Evolutionary conservation across 2,797 vertebrate genomes (phyloP), one percentile per base, ranked within the genome.

Genomic region (Denticeps clupeoides): DNA sequence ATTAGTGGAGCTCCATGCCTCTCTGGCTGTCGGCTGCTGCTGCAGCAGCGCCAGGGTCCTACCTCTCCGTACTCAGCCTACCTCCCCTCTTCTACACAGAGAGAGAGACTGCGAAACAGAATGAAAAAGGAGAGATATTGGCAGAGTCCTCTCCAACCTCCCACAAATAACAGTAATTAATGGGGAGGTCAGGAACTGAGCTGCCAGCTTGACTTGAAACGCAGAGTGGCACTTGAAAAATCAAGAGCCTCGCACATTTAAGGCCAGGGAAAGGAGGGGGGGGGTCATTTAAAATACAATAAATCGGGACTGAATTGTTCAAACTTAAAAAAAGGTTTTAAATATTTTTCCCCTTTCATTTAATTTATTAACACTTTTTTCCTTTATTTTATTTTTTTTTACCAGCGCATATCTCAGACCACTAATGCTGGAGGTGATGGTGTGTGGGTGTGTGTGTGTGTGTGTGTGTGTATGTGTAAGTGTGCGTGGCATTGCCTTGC

Each of bases 151-250:
- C 55, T 68, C 55, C 60, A 63, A 58, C 61, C 59, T 88, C 85
- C 83, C 87, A 89, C 90, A 92, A 91, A 93, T 89, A 93, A 89
- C 87, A 88, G 85, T 86, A 86, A 89, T 93, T 91, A 95, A 90
- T 83, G 80, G 86, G 83, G 86, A 82, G 89, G 88, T 89, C 87
- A 89, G 86, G 78, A 88, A 86, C 88, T 84, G 84, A 88, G 85
- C 85, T 81, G 83, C 84, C 84, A 87, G 86, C 86, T 88, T 89
- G 83, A 90, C 88, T 78, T 84, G 78, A 89, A 87, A 82, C 84
- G 85, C 85, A 85, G 87, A 89, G 89, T 90, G 85, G 83, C 89
- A 91, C 89, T 92, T 81, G 86, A 90, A 86, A 87, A 91, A 84
- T 81, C 82, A 89, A 88, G 87, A 89, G 86, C 86, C 84, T 82